Conservation (phyloP, 1,140 invertebrate species). For the Lucilia sericata region DNA sequence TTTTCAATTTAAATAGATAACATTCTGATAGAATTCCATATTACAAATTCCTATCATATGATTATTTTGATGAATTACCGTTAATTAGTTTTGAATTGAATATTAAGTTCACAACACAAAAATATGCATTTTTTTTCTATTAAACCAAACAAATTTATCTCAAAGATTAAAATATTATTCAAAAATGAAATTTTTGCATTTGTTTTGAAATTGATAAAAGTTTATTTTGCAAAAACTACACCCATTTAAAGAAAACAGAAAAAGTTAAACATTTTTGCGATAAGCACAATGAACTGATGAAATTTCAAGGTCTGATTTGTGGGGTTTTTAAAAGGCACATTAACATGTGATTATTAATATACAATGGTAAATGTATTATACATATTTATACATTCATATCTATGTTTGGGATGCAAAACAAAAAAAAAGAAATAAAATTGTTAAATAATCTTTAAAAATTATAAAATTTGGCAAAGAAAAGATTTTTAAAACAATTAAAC, state of each 20-base stretch:
- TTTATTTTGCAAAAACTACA: neutral
- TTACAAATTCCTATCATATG: neutral
- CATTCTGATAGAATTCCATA: neutral
- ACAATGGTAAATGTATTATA: neutral
- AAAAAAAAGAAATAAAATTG: no score
- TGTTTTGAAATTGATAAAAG: neutral
- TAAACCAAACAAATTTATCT: neutral
- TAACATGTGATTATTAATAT: neutral
- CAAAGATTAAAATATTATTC: neutral
- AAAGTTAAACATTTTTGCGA: neutral
- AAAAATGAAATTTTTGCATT: neutral
- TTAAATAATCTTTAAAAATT: no score
- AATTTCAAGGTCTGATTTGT: conserved; percentile 5
- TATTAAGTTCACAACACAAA: neutral
- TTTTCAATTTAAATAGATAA: no score
- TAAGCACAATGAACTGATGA: conserved; percentile 9
- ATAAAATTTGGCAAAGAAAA: no score
- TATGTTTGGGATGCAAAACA: no score
- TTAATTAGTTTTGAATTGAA: neutral
- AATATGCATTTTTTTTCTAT: neutral
- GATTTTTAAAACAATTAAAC: no score
- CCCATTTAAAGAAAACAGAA: neutral
- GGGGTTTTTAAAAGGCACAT: neutral
- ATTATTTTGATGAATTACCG: neutral
- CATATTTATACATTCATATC: no score